Base-by-base conservation (phyloP, 2,888 invertebrate species). In the Agrilus mali region DNA sequence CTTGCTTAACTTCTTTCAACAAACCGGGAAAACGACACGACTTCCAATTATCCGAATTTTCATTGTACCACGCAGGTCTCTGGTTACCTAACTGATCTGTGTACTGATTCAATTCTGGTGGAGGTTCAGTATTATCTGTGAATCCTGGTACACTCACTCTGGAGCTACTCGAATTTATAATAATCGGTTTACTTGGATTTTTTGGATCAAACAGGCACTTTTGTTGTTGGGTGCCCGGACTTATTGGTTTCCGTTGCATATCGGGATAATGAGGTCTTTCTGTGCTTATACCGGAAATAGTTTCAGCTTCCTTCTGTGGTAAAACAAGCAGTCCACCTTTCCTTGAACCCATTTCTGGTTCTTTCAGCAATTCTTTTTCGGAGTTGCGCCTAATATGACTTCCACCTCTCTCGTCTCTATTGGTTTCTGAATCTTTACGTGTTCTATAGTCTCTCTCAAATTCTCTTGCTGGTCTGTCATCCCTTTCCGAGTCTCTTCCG, bases 121-220 rank as follows among this genome's bases (percentile, higher is more conserved):
- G 36, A 5, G 36, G 47, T 47, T 62, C 61, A 1, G 50, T 48
- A 43, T 52, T 57, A 40, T 63, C 64, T 2, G 62, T 53, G 54
- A 64, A 62, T 17, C 65, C 65, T 1, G 63, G 63, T 2, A 50
- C 50, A 36, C 42, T 49, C 7, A 50, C 47, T 38, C 60, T 57
- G 14, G 63, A 61, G 53, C 72, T 60, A 43, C 61, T 65, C 20
- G 71, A 66, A 55, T 76, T 77, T 46, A 83, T 75, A 51, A 84
- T 73, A 49, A 86, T 85, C 15, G 84, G 84, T 66, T 79, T 82
- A 46, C 75, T 75, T 1, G 79, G 79, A 62, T 79, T 79, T 51
- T 74, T 74, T 2, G 75, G 78, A 62, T 80, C 77, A 52, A 71
- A 80, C 6, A 80, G 61, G 13, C 71, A 74, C 53, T 73, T 71